A percentile compares a stretch with the other conserved stretches of the same genome.
Conservation (phyloP, 1,140 invertebrate species). For the Cecropterus lyciades region DNA sequence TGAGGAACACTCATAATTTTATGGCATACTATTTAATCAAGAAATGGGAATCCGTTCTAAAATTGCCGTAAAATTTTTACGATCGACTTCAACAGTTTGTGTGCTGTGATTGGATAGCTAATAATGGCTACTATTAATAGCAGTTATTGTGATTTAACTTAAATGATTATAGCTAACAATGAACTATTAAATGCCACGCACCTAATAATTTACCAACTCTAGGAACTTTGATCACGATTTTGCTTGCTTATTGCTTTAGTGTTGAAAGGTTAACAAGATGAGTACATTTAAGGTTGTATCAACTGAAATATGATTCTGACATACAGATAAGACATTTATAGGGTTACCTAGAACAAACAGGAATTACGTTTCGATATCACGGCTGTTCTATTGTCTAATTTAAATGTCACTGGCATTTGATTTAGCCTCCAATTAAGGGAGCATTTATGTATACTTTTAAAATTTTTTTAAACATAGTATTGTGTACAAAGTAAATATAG, state of each 20-base stretch:
- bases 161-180: not conserved
- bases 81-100: too few relatives aligned
- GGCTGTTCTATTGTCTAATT: not conserved
- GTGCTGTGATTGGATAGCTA: too few relatives aligned
- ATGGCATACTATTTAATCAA: too few relatives aligned
- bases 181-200: not conserved
- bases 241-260: not conserved
- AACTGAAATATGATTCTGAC: not conserved
- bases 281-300: slow-evolving; percentile 3
- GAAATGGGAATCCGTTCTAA: too few relatives aligned
- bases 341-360: not conserved
- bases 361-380: not conserved
- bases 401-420: not conserved
- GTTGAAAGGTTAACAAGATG: slow-evolving; percentile 14
- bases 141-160: not conserved
- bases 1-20: too few relatives aligned
- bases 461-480: too few relatives aligned
- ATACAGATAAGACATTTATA: slow-evolving; percentile 6
- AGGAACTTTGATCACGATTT: not conserved
- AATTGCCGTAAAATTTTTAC: too few relatives aligned
- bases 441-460: too few relatives aligned
- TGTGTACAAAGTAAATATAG: too few relatives aligned
- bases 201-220: not conserved
- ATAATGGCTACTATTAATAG: too few relatives aligned
- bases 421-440: not conserved